phyloP scores from a whole-genome alignment of 1,140 invertebrate species.

The Euura lappo region DNA sequence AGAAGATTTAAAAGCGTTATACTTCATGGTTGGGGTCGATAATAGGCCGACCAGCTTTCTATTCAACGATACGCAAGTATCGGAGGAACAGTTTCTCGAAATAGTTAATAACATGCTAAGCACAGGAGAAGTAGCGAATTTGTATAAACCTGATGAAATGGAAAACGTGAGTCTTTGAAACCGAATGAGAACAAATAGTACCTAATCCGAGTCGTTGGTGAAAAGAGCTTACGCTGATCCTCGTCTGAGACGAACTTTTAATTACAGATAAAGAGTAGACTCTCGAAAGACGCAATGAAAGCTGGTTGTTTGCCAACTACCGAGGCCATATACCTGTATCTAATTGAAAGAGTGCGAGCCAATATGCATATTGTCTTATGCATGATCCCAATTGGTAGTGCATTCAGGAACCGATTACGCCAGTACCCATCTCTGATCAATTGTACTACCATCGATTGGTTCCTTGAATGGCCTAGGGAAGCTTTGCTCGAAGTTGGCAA shows the following conservation, averaged over 20 bases:
- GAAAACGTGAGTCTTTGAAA: slow-evolving; percentile 69
- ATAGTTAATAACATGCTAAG: slow-evolving; percentile 87
- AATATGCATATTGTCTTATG: slow-evolving; percentile 85
- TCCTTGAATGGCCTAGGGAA: slow-evolving; percentile 84
- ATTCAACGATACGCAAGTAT: slow-evolving; percentile 83
- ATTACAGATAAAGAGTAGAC: slow-evolving; percentile 71
- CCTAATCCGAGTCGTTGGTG: no score
- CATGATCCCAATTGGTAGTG: slow-evolving; percentile 85
- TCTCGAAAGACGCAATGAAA: slow-evolving; percentile 71
- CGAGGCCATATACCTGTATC: slow-evolving; percentile 74
- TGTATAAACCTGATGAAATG: slow-evolving; percentile 84
- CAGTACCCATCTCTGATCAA: slow-evolving; percentile 87
- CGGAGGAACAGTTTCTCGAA: slow-evolving; percentile 83
- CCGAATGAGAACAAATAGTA: no score
- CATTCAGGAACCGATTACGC: slow-evolving; percentile 77
- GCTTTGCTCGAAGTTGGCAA: slow-evolving; percentile 85
- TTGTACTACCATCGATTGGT: slow-evolving; percentile 89
- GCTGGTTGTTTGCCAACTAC: slow-evolving; percentile 69
- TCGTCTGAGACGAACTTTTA: background rate
- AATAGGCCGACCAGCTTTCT: slow-evolving; percentile 79
- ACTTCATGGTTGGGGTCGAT: slow-evolving; percentile 74
- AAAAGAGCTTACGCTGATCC: no score
- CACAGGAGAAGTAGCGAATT: slow-evolving; percentile 82
- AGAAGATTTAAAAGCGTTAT: slow-evolving; percentile 83
- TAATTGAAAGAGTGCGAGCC: slow-evolving; percentile 76